Percentiles rank a stretch among this genome's conserved stretches.
phyloP scores from a whole-genome alignment of 2,888 invertebrate species.

The Lathronympha strigana region DNA sequence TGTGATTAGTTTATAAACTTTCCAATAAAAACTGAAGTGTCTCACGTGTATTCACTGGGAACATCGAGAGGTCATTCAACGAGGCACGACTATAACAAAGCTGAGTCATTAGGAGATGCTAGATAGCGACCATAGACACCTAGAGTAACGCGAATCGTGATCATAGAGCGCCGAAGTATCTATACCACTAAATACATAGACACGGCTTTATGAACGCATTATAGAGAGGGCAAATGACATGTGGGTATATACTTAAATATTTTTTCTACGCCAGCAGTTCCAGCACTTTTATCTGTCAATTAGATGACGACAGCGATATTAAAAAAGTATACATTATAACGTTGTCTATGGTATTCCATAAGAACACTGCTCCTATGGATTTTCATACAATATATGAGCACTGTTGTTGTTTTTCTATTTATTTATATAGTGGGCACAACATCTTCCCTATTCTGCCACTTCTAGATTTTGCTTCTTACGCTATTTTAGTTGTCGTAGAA shows the following conservation, averaged over 20 bases:
- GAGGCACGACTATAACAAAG: constrained; percentile 19
- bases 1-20: constrained; percentile 33
- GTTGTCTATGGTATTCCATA: too few relatives aligned
- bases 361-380: too few relatives aligned
- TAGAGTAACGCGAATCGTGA: constrained; percentile 31
- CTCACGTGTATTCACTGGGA: constrained; percentile 27
- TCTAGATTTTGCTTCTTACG: too few relatives aligned
- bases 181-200: not conserved
- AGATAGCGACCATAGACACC: constrained; percentile 31
- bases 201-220: not conserved
- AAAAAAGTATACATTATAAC: too few relatives aligned
- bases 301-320: too few relatives aligned
- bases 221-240: not conserved
- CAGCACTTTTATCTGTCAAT: not conserved
- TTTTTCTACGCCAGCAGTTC: not conserved
- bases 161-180: constrained; percentile 9
- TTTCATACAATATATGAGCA: too few relatives aligned
- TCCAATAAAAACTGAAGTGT: constrained; percentile 27
- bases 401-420: too few relatives aligned
- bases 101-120: constrained; percentile 33
- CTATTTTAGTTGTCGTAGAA: too few relatives aligned
- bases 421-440: too few relatives aligned
- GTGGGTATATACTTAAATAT: too few relatives aligned
- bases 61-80: constrained; percentile 32
- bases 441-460: too few relatives aligned